Base-by-base conservation (phyloP, 2,113 vertebrate genomes). In the Rhodinocichla rosea region DNA sequence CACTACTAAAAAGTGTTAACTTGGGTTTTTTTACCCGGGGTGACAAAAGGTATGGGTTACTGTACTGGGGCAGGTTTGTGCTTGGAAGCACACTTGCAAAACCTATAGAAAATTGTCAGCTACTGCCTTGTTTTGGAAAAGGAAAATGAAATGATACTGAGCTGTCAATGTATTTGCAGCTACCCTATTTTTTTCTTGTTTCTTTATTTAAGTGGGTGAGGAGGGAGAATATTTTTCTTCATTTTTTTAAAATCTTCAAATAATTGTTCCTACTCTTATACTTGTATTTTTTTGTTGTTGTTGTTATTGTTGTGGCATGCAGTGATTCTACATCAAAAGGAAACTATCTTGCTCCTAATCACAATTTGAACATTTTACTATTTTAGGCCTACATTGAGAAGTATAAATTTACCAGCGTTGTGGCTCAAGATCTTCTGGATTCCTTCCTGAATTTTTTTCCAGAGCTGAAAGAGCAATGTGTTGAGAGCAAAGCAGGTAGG, bases 361-460 rank as follows among this genome's bases (percentile, higher is more conserved):
- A 17, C 69, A 85, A 35, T 15, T 50, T 71, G 42, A 76, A 26
- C 5, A 16, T 63, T 44, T 87, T 63, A n/a, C 64, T 75, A n/a
- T 70, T 87, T 20, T 96, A 99, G 99, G 99, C 99, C 83, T 99
- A 99, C 19, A 99, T 99, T 79, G 98, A 99, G 75, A 98, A 99
- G 96, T 99, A 99, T 92, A 98, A 99, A 95, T 99, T 99, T 94
- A 98, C 97, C 91, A 99, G 99, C 0, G 99, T 99, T 22, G 98
- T 99, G 53, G 99, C 99, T 95, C 98, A 98, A 97, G 99, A 99
- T 96, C 98, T 99, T 92, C 98, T 99, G 73, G 98, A 99, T 95
- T 99, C 98, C 90, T 99, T 99, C 97, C 98, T 99, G 89, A 95
- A 96, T 71, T 99, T 98, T 93, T 99, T 99, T 91, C 99, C 99